phyloP scores from a whole-genome alignment of 2,797 vertebrate genomes.

The Cyprinodon diabolis region DNA sequence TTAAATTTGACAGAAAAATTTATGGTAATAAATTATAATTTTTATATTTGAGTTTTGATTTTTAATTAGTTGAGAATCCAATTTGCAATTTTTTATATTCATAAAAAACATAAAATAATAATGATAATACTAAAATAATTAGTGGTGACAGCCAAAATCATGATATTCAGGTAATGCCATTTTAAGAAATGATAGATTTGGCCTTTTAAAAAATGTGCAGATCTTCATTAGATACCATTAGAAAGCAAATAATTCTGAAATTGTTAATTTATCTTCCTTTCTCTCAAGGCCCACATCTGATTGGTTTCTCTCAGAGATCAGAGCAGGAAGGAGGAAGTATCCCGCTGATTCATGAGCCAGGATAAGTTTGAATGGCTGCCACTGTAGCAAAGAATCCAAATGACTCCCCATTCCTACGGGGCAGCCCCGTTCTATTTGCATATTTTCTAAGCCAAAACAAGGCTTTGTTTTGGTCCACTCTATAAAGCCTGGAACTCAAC shows the following conservation, averaged over 20 bases:
- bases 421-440: too few species aligned
- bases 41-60: background rate
- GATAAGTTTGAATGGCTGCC: constrained; percentile 19
- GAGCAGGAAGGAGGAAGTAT: constrained; percentile 85
- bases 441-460: too few species aligned
- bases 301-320: constrained; percentile 90
- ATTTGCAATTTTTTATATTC: background rate
- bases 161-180: background rate
- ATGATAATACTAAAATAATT: too few species aligned
- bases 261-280: constrained; percentile 67
- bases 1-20: background rate
- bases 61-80: background rate
- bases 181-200: background rate
- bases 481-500: too few species aligned
- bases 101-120: too few species aligned
- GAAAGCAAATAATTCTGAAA: constrained; percentile 5
- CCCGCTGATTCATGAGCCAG: constrained; percentile 86
- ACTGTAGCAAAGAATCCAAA: too few species aligned
- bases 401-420: too few species aligned
- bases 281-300: constrained; percentile 83
- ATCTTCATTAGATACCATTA: background rate
- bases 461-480: too few species aligned
- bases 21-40: background rate
- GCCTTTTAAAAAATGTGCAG: background rate
- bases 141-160: background rate